phyloP scores from a whole-genome alignment of 2,888 invertebrate species.

The Dione vanillae region DNA sequence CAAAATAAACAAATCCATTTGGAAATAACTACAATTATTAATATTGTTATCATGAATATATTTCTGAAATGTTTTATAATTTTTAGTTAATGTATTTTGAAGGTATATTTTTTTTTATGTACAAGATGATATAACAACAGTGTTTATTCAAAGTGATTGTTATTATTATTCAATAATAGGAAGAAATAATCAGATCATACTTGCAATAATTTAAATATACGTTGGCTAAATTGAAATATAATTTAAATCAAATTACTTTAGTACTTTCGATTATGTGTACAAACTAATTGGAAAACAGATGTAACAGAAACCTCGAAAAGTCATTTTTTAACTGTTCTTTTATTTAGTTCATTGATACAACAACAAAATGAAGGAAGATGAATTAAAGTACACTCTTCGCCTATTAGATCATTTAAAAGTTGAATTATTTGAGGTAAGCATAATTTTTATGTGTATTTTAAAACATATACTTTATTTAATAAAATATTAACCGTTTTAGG shows the following conservation, averaged over 20 bases:
- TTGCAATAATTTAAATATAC: background rate
- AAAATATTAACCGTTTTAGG: slow-evolving; percentile 55
- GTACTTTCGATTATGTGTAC: background rate
- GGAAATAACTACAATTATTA: background rate
- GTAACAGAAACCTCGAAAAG: background rate
- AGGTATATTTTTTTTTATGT: slow-evolving; percentile 7
- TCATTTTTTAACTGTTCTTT: background rate
- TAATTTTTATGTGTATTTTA: background rate
- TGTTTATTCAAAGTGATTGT: background rate
- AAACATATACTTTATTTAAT: background rate
- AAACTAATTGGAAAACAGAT: background rate
- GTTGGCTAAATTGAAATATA: background rate
- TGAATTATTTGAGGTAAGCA: slow-evolving; percentile 69
- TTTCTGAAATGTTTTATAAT: slow-evolving; percentile 1
- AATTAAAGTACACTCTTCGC: slow-evolving; percentile 71
- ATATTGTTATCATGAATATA: background rate
- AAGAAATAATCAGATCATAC: background rate
- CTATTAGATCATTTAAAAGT: slow-evolving; percentile 70
- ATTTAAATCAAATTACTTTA: background rate
- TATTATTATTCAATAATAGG: background rate
- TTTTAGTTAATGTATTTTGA: slow-evolving; percentile 6
- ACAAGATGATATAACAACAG: background rate
- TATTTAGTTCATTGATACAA: slow-evolving; percentile 11
- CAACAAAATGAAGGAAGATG: slow-evolving; percentile 71
- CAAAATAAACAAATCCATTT: slow-evolving; percentile 26